Percentiles rank a stretch among this genome's conserved stretches.
These are phyloP conservation scores for Tupaia chinensis DNA, from an alignment of 2,113 vertebrate genomes.

Conservation along the genomic window DNA sequence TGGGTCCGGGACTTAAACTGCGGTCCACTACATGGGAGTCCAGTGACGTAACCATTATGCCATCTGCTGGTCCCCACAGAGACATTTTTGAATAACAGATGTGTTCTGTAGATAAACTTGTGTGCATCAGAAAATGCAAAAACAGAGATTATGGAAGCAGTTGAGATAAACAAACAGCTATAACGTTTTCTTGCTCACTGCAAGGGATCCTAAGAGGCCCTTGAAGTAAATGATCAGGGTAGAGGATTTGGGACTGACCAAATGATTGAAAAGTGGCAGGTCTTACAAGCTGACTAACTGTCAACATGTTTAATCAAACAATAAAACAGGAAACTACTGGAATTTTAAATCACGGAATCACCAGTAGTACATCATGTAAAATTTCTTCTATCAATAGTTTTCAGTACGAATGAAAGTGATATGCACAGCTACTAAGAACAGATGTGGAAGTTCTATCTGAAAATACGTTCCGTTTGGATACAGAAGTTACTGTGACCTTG, in stretches of 20 bases:
- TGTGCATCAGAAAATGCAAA: background rate
- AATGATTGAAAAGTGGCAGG: background rate
- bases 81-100: background rate
- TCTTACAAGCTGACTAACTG: background rate
- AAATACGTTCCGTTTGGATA: conserved; percentile 45
- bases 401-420: conserved; percentile 59
- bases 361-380: conserved; percentile 46
- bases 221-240: background rate
- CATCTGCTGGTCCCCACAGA: too few species aligned
- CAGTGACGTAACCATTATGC: too few species aligned
- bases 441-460: conserved; percentile 66
- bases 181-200: background rate
- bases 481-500: conserved; percentile 64
- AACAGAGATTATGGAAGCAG: background rate
- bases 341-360: conserved; percentile 59
- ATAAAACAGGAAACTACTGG: conserved; percentile 58
- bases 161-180: background rate
- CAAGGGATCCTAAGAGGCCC: background rate
- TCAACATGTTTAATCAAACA: conserved; percentile 50
- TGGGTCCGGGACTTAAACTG: too few species aligned
- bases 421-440: conserved; percentile 70
- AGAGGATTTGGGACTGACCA: background rate
- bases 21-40: too few species aligned
- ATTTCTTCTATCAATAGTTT: conserved; percentile 36
- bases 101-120: conserved; percentile 30